Base-by-base conservation (phyloP, 2,113 vertebrate genomes). In the Pseudopipra pipra region DNA sequence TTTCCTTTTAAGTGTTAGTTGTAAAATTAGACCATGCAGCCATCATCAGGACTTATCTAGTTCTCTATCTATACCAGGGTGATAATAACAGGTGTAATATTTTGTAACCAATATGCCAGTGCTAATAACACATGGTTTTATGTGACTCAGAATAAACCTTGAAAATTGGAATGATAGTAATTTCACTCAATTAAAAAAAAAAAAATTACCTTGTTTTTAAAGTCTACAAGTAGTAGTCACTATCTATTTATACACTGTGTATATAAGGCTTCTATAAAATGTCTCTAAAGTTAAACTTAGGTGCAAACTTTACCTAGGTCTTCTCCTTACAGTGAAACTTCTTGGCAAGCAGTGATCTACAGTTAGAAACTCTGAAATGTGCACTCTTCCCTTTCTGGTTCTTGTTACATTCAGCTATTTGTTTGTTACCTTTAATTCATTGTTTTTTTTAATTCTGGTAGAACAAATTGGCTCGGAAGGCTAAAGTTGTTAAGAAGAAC, bases 71-170 rank as follows among this genome's bases (percentile, higher is more conserved):
- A 70, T 95, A 96, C 89, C 75, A 94, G 95, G 84, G 89, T 98
- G 97, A 97, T 97, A 98, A 97, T 96, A 98, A 96, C 86, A 97
- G 95, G 93, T 91, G 89, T 85, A 89, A 78, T 92, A 96, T 97
- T 97, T 97, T 98, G 97, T 98, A 98, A 98, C 97, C 92, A 98
- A 97, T 97, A 98, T 93, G 92, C 86, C 80, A 96, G 87, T 97
- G 95, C 97, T 97, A 97, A 97, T 80, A 97, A 97, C 95, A 71
- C 73, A 82, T 95, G 68, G 84, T 95, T 95, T 96, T 91, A 94
- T 96, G 95, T 93, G 90, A 97, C 94, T 97, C 92, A 89, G 43
- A 98, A 98, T 97, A 98, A 74, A 91, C 59, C 70, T 68, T 93
- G 71, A 78, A 97, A 98, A 97, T 73, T 81, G 31, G 96, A 97